phyloP scores from a whole-genome alignment of 2,113 vertebrate genomes.

The Aldabrachelys gigantea region DNA sequence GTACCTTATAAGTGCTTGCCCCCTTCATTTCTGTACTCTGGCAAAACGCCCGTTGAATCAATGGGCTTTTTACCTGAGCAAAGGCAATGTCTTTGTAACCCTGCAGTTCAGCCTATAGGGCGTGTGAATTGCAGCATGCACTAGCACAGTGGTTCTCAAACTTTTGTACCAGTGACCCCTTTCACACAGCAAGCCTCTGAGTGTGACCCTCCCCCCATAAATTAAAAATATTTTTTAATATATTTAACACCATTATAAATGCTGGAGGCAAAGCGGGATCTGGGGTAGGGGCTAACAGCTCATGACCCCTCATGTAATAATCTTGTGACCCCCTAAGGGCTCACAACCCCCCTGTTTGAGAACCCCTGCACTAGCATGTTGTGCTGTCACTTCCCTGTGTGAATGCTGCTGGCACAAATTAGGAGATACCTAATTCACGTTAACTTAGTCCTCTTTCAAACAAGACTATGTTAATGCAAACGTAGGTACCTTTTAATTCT shows the following conservation, averaged over 20 bases:
- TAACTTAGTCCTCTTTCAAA: neutral
- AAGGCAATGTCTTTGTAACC: neutral
- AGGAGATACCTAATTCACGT: neutral
- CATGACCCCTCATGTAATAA: too few species aligned
- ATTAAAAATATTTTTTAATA: too few species aligned
- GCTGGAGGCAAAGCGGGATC: too few species aligned
- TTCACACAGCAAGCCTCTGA: too few species aligned
- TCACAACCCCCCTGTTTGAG: too few species aligned
- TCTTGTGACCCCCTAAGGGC: too few species aligned
- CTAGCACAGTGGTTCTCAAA: neutral
- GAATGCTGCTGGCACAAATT: neutral
- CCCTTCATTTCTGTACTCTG: neutral
- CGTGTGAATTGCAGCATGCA: neutral
- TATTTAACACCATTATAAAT: too few species aligned
- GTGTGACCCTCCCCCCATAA: too few species aligned
- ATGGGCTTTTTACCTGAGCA: neutral
- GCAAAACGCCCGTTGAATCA: too few species aligned
- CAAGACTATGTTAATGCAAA: neutral
- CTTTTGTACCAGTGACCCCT: too few species aligned
- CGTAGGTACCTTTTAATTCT: neutral
- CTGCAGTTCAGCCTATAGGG: neutral
- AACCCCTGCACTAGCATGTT: neutral
- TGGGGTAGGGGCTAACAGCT: too few species aligned
- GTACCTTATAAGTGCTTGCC: neutral
- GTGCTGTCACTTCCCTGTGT: neutral